Base-by-base conservation (phyloP, 2,113 vertebrate species). In the Egretta garzetta region DNA sequence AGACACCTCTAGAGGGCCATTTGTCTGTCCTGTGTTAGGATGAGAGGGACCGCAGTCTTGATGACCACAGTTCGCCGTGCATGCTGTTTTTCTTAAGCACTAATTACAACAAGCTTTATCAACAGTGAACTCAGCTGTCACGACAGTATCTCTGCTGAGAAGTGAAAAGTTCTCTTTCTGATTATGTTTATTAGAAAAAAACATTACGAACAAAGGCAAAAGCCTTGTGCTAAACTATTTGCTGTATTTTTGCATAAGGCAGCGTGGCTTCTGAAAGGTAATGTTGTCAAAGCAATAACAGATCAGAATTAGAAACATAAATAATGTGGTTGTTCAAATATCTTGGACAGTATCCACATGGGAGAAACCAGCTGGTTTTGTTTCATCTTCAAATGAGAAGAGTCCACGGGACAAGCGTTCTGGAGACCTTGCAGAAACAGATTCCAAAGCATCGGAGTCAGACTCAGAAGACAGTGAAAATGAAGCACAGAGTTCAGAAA, bases 311-410 rank as follows among this genome's bases (percentile, higher is more conserved):
- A 73, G 49, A 88, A 77, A 92, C 56, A 13, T 93, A 91, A 96
- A 75, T 96, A 96, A 90, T 32, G 32, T 43, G n/a, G 14, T 75
- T 95, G n/a, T 97, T 94, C 93, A 93, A 95, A 97, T 98, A 28
- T 98, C 32, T 97, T 97, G 80, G 92, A 60, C 97, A 99, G 99
- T 99, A 94, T 99, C 99, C 84, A 99, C 97, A 9, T 99, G 99
- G 99, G 99, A 99, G 94, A 99, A 99, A 91, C 99, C 99, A 3
- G 98, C 96, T 68, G 98, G 97, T 50, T 98, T 98, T 96, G 86
- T 98, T 85, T 97, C 98, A 88, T 93, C 93, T 88, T 96, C 97
- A 80, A 95, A 89, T 52, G 81, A 97, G 64, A 94, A 90, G 50
- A 70, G 56, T 67, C 85, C 62, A 1, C 32, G 14, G 62, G 86